phyloP scores from a whole-genome alignment of 2,113 vertebrate species.

The Aegithalos caudatus region DNA sequence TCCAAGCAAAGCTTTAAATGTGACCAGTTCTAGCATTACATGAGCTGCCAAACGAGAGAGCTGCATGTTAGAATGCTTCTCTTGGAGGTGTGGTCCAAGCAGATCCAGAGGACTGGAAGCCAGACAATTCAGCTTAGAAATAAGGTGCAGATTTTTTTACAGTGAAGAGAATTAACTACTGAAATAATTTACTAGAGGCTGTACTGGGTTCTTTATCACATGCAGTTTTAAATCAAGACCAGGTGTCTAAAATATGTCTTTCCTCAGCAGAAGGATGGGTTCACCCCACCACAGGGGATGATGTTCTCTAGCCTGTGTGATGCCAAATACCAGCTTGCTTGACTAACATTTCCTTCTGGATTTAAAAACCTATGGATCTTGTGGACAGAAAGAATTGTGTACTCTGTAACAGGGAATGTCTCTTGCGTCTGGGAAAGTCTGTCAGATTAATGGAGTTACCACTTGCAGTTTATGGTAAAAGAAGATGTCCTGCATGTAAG shows the following conservation, averaged over 20 bases:
- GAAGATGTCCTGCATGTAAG: neutral
- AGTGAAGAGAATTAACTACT: conserved; percentile 11
- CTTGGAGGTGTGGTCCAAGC: neutral
- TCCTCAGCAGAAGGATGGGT: neutral
- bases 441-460: neutral
- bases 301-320: neutral
- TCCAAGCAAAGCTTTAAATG: neutral
- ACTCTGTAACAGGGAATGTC: rapidly evolving
- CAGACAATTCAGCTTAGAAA: neutral
- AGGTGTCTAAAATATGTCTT: neutral
- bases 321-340: neutral
- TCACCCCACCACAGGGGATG: neutral
- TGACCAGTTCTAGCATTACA: neutral
- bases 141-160: conserved; percentile 35
- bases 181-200: conserved; percentile 6
- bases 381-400: neutral
- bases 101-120: neutral
- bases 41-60: neutral
- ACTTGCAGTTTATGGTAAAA: neutral
- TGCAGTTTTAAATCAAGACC: conserved; percentile 16
- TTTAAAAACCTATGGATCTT: neutral
- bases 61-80: neutral
- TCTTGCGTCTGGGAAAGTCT: neutral
- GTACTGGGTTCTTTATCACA: neutral
- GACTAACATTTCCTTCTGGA: neutral